Base-by-base conservation (phyloP, 2,113 vertebrate species). In the Lates calcarifer region DNA sequence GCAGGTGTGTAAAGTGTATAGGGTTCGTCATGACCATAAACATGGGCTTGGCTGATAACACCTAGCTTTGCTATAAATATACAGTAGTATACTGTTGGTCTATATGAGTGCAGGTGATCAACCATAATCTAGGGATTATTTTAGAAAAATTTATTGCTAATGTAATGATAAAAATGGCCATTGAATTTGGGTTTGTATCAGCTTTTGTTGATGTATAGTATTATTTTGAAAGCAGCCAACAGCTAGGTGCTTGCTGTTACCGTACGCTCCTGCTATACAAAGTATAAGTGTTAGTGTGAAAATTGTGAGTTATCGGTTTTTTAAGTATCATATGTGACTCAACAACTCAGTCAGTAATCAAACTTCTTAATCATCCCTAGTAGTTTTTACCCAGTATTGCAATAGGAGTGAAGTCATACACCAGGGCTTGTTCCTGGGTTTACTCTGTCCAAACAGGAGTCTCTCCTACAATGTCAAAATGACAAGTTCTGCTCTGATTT, bases 11-110 rank as follows among this genome's bases (percentile, higher is more conserved):
- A 22, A 66, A 41, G 45, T 55, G 72, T 51, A 41, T 20, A 67
- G 24, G 31, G 41, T 74, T 61, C 70, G 41, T 3, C 53, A 14
- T 28, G 35, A 67, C 13, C 31, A 41, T 75, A 82, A 79, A 72
- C 17, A 31, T 65, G 43, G 33, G 51, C 76, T 67, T 43, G 45
- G 49, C n/a, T 73, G 24, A 22, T 20, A 47, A 69, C 28, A 31
- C 31, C 55, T 56, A 15, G 22, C 24, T 64, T 60, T 65, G 10
- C 67, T 57, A 13, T 15, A 71, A 64, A 31, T 56, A 29, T 22
- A 31, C 28, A 47, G 35, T 37, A 43, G 13, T 12, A 12, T 20
- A 20, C 2, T 24, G 10, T 41, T 33, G 35, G 9, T 22, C 33
- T 28, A 3, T 12, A 49, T 41, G 6, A 63, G 29, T 14, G 29